Percentiles rank a stretch among this genome's conserved stretches.
Evolutionary conservation across 2,113 vertebrate genomes (phyloP).

Genomic region (Thinocorus orbignyianus): DNA sequence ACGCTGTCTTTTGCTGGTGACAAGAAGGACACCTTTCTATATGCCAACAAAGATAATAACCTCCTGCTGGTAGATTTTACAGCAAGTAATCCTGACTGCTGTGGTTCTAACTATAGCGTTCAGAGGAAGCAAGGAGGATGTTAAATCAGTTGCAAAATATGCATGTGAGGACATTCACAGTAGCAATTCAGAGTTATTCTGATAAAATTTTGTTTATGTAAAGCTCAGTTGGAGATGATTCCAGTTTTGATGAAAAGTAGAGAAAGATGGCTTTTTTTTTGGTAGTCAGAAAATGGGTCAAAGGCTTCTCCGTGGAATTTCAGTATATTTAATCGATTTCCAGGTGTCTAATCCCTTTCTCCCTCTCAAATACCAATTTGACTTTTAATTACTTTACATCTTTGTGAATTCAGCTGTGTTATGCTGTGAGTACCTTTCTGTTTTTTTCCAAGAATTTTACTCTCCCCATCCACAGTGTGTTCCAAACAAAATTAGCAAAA

Average conservation of each 20-base stretch:
- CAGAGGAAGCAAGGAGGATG: background rate
- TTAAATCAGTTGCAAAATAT: background rate
- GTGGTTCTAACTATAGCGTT: background rate
- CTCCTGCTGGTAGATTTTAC: background rate
- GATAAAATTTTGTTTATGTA: background rate
- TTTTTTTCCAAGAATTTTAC: background rate
- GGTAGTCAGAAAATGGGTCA: background rate
- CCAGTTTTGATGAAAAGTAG: background rate
- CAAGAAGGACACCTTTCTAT: background rate
- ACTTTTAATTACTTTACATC: background rate
- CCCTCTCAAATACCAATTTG: background rate
- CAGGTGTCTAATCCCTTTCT: background rate
- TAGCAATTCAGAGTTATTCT: background rate
- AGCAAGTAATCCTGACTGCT: background rate
- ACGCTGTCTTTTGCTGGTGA: background rate
- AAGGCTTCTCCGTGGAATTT: background rate
- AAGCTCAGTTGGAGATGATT: background rate
- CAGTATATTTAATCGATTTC: background rate
- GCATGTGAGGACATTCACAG: background rate
- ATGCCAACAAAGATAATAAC: background rate
- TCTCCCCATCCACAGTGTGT: background rate
- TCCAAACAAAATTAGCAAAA: background rate
- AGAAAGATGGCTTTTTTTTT: background rate
- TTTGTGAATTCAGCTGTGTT: background rate
- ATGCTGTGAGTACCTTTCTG: background rate